Evolutionary conservation across 2,888 invertebrate species (phyloP).

Genomic region (Tridacna crocea): DNA sequence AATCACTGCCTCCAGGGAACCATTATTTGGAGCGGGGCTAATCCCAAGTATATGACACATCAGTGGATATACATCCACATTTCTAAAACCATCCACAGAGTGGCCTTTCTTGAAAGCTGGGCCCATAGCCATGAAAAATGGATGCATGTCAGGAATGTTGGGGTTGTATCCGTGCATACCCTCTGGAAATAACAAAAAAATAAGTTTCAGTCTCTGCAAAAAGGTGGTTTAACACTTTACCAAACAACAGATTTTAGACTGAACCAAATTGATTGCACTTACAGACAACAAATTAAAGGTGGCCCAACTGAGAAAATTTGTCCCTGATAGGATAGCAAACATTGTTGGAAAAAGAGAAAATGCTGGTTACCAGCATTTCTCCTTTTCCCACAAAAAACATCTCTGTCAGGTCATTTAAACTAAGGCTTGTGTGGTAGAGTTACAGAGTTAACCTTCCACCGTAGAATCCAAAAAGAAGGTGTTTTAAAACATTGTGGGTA

Average conservation of each 20-base stretch:
- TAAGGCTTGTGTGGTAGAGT: background rate
- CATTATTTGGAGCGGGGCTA: conserved; percentile 76
- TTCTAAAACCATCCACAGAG: conserved; percentile 65
- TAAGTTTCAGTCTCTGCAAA: background rate
- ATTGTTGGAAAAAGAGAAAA: background rate
- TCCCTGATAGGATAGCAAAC: background rate
- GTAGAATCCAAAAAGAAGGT: no score
- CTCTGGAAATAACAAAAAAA: conserved; percentile 52
- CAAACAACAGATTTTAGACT: background rate
- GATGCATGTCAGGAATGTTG: conserved; percentile 86
- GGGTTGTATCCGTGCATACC: conserved; percentile 84
- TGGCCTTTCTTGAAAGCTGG: conserved; percentile 79
- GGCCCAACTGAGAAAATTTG: no score
- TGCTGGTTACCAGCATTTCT: background rate
- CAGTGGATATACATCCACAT: conserved; percentile 79
- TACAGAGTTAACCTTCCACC: background rate
- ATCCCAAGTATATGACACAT: conserved; percentile 80
- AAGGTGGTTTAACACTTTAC: background rate
- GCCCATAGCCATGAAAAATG: conserved; percentile 89
- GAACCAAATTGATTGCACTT: background rate
- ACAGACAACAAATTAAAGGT: background rate
- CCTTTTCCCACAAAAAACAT: background rate
- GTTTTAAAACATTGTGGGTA: no score
- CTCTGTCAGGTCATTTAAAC: background rate
- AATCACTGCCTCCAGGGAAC: conserved; percentile 67